A percentile compares a stretch with the other conserved stretches of the same genome.
Evolutionary conservation across 2,113 vertebrate genomes (phyloP).

Genomic region (Athene noctua): DNA sequence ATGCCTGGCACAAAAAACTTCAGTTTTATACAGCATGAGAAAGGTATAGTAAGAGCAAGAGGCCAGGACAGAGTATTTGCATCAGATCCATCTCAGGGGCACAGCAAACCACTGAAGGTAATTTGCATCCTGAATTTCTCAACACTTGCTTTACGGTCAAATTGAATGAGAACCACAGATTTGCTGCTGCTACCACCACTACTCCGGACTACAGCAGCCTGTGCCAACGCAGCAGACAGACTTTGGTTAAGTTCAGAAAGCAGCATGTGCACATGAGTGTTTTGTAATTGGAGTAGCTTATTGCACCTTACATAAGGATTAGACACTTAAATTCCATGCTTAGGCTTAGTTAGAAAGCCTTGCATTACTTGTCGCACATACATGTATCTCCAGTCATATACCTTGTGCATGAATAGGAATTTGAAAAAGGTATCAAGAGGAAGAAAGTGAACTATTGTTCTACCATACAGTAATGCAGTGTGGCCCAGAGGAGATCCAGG

Average conservation of each 20-base stretch:
- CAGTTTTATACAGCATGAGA: neutral
- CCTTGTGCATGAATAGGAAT: neutral
- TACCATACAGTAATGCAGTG: fast-evolving
- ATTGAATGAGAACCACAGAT: neutral
- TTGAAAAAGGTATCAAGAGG: neutral
- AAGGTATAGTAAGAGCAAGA: neutral
- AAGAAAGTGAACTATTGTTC: neutral
- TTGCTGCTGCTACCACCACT: neutral
- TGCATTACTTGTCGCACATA: neutral
- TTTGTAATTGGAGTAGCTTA: neutral
- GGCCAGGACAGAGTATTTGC: neutral
- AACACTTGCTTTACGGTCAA: neutral
- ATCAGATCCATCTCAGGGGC: neutral
- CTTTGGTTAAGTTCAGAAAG: neutral
- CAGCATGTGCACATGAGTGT: neutral
- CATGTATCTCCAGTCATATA: neutral
- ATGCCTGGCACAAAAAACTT: neutral
- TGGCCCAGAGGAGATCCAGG: neutral
- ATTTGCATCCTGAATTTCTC: neutral
- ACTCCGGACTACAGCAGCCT: neutral
- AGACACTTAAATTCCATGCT: neutral
- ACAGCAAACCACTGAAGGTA: neutral
- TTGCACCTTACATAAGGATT: neutral
- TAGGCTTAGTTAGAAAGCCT: neutral
- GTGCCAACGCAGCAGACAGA: neutral